These are phyloP conservation scores for Andricus quercusramuli DNA, from an alignment of 2,888 invertebrate genomes.

Conservation along the genomic window DNA sequence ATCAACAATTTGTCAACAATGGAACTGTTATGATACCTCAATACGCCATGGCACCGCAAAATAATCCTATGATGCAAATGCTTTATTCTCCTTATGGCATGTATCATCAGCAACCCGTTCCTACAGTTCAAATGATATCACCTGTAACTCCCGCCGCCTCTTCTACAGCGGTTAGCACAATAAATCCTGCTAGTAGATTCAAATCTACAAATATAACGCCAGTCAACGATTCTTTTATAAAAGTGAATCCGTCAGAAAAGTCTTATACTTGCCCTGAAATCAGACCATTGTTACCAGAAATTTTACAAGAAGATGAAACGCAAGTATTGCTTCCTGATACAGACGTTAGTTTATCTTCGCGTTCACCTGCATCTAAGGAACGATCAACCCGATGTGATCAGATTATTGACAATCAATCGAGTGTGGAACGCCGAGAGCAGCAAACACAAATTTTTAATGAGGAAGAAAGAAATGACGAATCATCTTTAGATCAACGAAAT, in stretches of 20 bases:
- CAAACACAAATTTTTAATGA: constrained; percentile 59
- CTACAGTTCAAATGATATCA: constrained; percentile 79
- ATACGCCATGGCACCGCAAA: constrained; percentile 80
- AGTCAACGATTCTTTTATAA: constrained; percentile 1
- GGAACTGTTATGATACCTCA: constrained; percentile 80
- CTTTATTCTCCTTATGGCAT: constrained; percentile 79
- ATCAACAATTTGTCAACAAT: constrained; percentile 82
- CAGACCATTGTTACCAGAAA: constrained; percentile 7
- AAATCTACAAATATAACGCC: constrained; percentile 46
- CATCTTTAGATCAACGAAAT: constrained; percentile 44
- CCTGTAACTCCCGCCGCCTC: constrained; percentile 77
- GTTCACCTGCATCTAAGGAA: not conserved
- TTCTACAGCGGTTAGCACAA: constrained; percentile 65
- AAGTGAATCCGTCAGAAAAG: constrained; percentile 14
- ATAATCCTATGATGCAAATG: constrained; percentile 80
- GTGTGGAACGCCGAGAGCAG: constrained; percentile 61
- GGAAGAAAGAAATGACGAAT: constrained; percentile 47
- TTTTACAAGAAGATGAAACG: constrained; percentile 9
- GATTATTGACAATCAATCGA: not conserved
- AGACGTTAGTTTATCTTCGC: not conserved
- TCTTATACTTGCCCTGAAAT: constrained; percentile 24
- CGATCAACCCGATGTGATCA: not conserved
- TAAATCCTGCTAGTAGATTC: constrained; percentile 60
- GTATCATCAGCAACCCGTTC: constrained; percentile 81
- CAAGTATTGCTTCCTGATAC: not conserved